Base-by-base conservation (phyloP, 1,140 invertebrate species). In the Thaumatotibia leucotreta region DNA sequence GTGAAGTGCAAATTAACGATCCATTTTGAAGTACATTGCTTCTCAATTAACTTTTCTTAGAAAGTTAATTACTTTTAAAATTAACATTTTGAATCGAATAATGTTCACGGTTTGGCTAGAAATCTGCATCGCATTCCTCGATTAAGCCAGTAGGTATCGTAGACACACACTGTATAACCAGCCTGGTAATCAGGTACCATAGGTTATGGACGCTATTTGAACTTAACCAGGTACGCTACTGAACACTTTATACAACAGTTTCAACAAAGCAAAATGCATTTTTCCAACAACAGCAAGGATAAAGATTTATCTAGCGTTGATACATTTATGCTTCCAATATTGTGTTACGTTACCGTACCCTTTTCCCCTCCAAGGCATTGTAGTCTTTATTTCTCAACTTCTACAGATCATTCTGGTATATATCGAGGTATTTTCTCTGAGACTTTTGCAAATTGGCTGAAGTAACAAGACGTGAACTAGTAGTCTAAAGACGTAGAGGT, bases 221-320 rank as follows among this genome's bases (percentile, higher is more conserved):
- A 4, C n/a, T n/a, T 39, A 39, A 39, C n/a, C 35, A 4, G 4
- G 35, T 14, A 39, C 14, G 14, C 11, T 14, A 39, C 14, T 5
- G 35, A 1, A 17, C 35, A 4, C 35, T 35, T 4, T 29, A n/a
- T n/a, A 35, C n/a, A 33, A 33, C 32, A 33, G n/a, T 14, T 17
- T 39, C 35, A 14, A 39, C 35, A 14, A 39, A 39, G 35, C 35
- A 39, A 39, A 39, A 39, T 39, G 35, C n/a, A 39, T 39, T 39
- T 39, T 39, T 17, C 35, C 35, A 39, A 11, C 35, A 17, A 39
- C 35, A 39, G 35, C 35, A 11, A 39, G 35, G 35, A 39, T 39
- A 39, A 39, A 39, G 50, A 54, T 54, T 27, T 54, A 54, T 54
- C 50, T 27, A 54, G 23, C 23, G 50, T 24, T 54, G 50, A 54